Evolutionary conservation across 2,888 invertebrate species (phyloP), one percentile per base, ranked within the genome.

Genomic region (Pristionchus fissidentatus): DNA sequence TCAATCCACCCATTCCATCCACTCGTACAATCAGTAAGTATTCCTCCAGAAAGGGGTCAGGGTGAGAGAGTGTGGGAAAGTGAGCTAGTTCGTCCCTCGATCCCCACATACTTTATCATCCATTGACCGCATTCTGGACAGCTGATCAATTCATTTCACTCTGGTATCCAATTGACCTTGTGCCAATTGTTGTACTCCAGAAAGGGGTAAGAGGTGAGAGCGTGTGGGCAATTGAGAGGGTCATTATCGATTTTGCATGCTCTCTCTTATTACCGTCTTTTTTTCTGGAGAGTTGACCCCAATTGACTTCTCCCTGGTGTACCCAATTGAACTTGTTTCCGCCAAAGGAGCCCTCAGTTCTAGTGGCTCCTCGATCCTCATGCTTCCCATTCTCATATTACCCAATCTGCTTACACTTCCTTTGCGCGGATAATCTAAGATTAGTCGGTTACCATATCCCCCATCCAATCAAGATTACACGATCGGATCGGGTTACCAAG

Each of bases 1-100:
- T 77, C 49, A 32, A 41, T 62, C 41, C 55, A 66, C 82, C 73
- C 81, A 52, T 83, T 81, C 79, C 84, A 82, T 57, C 83, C 60
- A 55, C 78, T 83, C 75, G 70, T 73, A 38, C 62, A 52, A 32
- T 80, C 84, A 57, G 41, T 57, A 82, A 41, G 43, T 83, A 38
- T 3, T n/a, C n/a, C n/a, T n/a, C n/a, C n/a, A n/a, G n/a, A n/a
- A n/a, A n/a, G n/a, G n/a, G n/a, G n/a, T n/a, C n/a, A n/a, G n/a
- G n/a, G n/a, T n/a, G n/a, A n/a, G n/a, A n/a, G n/a, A n/a, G n/a
- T n/a, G n/a, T n/a, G n/a, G n/a, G n/a, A n/a, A n/a, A n/a, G n/a
- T n/a, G n/a, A n/a, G n/a, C n/a, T n/a, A n/a, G n/a, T n/a, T n/a
- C n/a, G n/a, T n/a, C n/a, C n/a, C n/a, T n/a, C n/a, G n/a, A n/a